Percentiles rank a stretch among this genome's conserved stretches.
Conservation (phyloP, 2,888 invertebrate genomes). For the Troides oblongomaculatus region DNA sequence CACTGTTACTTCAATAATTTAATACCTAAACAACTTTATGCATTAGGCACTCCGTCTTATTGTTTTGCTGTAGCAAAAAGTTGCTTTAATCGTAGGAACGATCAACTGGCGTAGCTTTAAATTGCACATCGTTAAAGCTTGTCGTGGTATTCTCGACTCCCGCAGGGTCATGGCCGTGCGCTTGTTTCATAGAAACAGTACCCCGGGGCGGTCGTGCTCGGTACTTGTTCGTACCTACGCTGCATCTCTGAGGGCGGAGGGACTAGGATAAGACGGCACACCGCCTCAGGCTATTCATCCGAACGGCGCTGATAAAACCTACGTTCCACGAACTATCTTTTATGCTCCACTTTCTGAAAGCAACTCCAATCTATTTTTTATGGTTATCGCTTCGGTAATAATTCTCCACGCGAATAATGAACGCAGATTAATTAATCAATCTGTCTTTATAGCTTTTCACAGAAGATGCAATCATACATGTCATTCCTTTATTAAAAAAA, state of each 20-base stretch:
- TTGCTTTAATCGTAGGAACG: slow-evolving; percentile 37
- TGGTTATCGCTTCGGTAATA: slow-evolving; percentile 21
- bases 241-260: slow-evolving; percentile 28
- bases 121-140: slow-evolving; percentile 26
- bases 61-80: neutral
- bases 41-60: neutral
- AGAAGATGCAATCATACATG: neutral
- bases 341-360: slow-evolving; percentile 25
- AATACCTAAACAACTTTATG: too few relatives aligned
- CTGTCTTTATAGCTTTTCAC: neutral
- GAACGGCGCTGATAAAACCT: slow-evolving; percentile 54
- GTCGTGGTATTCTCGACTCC: slow-evolving; percentile 20
- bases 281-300: slow-evolving; percentile 51
- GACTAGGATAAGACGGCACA: slow-evolving; percentile 38
- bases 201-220: slow-evolving; percentile 20
- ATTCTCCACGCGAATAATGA: slow-evolving; percentile 15
- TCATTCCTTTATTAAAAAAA: neutral
- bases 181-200: slow-evolving; percentile 19
- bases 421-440: slow-evolving; percentile 14
- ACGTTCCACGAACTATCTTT: slow-evolving; percentile 33
- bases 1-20: too few relatives aligned
- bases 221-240: slow-evolving; percentile 15
- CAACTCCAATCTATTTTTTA: slow-evolving; percentile 26
- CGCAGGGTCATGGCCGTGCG: slow-evolving; percentile 27
- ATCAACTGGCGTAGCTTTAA: slow-evolving; percentile 19